A percentile compares a stretch with the other conserved stretches of the same genome.
These are phyloP conservation scores for Vulpes lagopus DNA, from an alignment of 2,113 vertebrate genomes.

Conservation along the genomic window DNA sequence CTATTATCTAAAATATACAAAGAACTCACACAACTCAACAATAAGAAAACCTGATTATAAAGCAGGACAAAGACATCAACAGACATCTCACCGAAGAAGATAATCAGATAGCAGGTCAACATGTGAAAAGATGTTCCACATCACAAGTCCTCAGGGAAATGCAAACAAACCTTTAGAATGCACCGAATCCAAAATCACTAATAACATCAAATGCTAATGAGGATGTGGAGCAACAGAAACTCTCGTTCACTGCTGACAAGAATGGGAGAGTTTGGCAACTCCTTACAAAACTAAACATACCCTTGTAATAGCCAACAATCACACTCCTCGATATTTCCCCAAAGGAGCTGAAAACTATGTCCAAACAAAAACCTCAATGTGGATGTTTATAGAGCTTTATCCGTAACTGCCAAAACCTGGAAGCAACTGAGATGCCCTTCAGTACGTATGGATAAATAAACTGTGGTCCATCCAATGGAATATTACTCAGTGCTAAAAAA, in stretches of 20 bases:
- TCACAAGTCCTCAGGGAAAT: background rate
- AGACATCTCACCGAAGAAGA: background rate
- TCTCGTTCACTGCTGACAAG: rapidly evolving
- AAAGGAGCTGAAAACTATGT: background rate
- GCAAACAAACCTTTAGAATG: background rate
- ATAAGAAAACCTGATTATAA: background rate
- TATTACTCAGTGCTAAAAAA: background rate
- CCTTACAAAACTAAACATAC: background rate
- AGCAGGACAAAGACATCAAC: background rate
- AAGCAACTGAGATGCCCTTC: background rate
- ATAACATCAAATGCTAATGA: background rate
- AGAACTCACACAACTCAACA: background rate
- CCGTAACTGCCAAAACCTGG: background rate
- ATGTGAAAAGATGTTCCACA: background rate
- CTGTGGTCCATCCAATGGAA: background rate
- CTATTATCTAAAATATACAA: background rate
- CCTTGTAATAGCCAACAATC: background rate
- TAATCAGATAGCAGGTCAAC: background rate
- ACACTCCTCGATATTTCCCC: background rate
- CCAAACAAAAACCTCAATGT: background rate
- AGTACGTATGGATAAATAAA: background rate
- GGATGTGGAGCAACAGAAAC: rapidly evolving
- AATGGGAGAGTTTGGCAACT: background rate
- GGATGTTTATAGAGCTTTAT: background rate
- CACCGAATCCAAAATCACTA: background rate